Evolutionary conservation across 2,888 invertebrate species (phyloP).

Genomic region (Hybos culiciformis): DNA sequence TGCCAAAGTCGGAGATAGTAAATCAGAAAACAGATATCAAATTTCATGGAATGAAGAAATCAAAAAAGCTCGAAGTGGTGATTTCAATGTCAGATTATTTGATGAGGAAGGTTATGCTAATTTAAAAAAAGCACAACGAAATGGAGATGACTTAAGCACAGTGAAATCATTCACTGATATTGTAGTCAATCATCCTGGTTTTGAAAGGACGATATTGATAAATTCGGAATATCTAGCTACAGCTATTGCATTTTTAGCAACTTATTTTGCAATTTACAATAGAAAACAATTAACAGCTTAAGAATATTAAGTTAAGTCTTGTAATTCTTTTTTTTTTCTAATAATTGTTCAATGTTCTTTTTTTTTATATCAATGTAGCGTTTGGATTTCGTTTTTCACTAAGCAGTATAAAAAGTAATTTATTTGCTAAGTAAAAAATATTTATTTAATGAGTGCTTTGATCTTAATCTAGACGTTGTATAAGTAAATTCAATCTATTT

Average conservation of each 20-base stretch:
- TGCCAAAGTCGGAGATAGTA: conserved; percentile 57
- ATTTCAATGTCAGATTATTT: conserved; percentile 64
- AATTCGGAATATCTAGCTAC: conserved; percentile 86
- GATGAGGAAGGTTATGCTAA: conserved; percentile 88
- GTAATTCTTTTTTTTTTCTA: too few species aligned
- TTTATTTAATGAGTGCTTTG: too few species aligned
- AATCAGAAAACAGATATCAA: conserved; percentile 57
- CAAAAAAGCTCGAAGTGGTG: conserved; percentile 66
- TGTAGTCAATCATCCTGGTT: conserved; percentile 56
- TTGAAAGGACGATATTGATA: conserved; percentile 84
- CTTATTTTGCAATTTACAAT: conserved; percentile 75
- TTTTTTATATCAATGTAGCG: too few species aligned
- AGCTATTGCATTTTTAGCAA: conserved; percentile 58
- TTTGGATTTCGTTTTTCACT: too few species aligned
- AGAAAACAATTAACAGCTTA: conserved; percentile 67
- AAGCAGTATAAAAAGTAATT: too few species aligned
- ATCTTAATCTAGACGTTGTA: too few species aligned
- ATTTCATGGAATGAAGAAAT: conserved; percentile 70
- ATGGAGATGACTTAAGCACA: conserved; percentile 49
- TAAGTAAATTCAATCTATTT: too few species aligned
- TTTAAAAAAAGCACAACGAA: conserved; percentile 65
- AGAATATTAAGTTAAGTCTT: conserved; percentile 14
- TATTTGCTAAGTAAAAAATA: too few species aligned
- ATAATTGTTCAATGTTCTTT: too few species aligned
- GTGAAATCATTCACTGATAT: conserved; percentile 56